Base-by-base conservation (phyloP, 2,888 invertebrate genomes). In the Coelogynopora nodosa region DNA sequence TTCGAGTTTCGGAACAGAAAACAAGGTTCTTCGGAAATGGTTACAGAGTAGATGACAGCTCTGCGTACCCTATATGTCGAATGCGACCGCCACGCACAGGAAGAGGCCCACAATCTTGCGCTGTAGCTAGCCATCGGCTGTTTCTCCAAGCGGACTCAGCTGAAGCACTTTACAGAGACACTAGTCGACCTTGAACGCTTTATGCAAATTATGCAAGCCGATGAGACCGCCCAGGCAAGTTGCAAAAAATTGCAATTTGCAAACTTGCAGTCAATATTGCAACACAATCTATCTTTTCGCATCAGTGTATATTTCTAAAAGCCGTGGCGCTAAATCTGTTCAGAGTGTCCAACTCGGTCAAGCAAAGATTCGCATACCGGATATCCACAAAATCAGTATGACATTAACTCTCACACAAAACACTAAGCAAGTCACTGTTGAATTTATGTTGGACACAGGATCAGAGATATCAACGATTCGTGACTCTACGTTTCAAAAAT, bases 1-100 rank as follows among this genome's bases (percentile, higher is more conserved):
- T 82, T 27, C 82, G 82, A 82, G 30, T 82, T 30, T 31, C 31
- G 30, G 2, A 27, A 28, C 23, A 10, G 82, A 2, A 82, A 82
- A 82, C 82, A 82, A 31, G 30, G 30, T 23, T 29, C 82, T 27
- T 82, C 82, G 27, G 82, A 82, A 28, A 82, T 29, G 18, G 82
- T 82, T 28, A 82, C 29, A 2, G 82, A 82, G n/a, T 82, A 27
- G 2, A 5, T 82, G 10, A 29, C 31, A 13, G 82, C 82, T 30
- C 82, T 82, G 10, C 82, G 82, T 13, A 31, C 82, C 10, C 29
- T 82, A 2, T 30, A 31, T 13, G 30, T 31, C 13, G 82, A 82
- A 10, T 82, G 82, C 29, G 31, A 82, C n/a, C 31, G n/a, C 27
- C 82, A 23, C 2, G 30, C 82, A 10, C 18, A 29, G 18, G 82